Base-by-base conservation (phyloP, 2,888 invertebrate genomes). In the Caenorhabditis macrosperma region DNA sequence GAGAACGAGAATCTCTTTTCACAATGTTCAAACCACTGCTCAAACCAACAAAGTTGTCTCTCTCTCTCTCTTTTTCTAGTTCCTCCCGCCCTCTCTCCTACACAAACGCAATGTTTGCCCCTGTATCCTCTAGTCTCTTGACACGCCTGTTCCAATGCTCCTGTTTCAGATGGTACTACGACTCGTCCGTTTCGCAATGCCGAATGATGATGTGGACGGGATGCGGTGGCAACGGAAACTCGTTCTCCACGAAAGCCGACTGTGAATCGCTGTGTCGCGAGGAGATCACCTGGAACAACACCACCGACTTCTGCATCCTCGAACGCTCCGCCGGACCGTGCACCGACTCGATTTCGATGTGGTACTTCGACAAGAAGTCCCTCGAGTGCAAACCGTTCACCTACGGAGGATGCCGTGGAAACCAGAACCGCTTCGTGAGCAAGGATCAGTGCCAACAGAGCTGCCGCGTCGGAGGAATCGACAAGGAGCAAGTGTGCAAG, bases 171-270 rank as follows among this genome's bases (percentile, higher is more conserved):
- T 90, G 90, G 89, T 81, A 83, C 78, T 90, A 78, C 79, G 84
- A 88, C 67, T 26, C 68, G 1, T 57, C 67, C 15, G 54, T 60
- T 7, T 74, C 76, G n/a, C 74, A 84, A 60, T 90, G 90, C 74
- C 67, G 63, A 30, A 66, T 85, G 63, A 88, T 90, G 83, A 79
- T 88, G 75, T 90, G 87, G 87, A 81, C 85, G 22, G 90, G 90
- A 50, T 90, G 90, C 63, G 89, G 86, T 15, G 90, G 90, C 24
- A 90, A 90, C 60, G 88, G 88, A 10, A 90, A 90, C 81, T 79
- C 87, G 17, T 88, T 87, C 81, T 84, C 85, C 1, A 84, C 86
- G 28, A 82, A 83, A 46, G 80, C 83, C 10, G 89, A 89, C 66
- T 88, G 89, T 74, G 86, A 89, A 54, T 77, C 86, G 7, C 78